Evolutionary conservation across 2,113 vertebrate genomes (phyloP), one percentile per base, ranked within the genome.

Genomic region (Irena cyanogastra): DNA sequence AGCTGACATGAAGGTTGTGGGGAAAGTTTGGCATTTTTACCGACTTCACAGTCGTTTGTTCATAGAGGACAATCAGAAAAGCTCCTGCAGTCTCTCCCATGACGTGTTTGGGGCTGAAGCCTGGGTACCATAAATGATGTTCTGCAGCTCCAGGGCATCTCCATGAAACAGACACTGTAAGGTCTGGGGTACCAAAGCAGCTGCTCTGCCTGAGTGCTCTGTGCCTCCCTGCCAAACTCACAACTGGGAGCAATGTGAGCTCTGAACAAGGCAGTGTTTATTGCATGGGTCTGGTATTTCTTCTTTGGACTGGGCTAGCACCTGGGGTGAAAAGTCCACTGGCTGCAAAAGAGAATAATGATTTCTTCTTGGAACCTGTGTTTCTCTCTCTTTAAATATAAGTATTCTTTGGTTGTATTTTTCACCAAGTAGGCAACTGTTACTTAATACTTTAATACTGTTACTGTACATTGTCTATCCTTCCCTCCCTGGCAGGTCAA

Each of bases 401-500:
- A 85, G 30, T 50, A 54, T 77, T 95, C 15, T 82, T 83, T 45
- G 19, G 50, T 74, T 94, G 19, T 53, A 27, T 59, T 93, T 90
- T 90, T 90, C 78, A 72, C 49, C n/a, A 64, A 66, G 64, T 47
- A 86, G 92, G 41, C 69, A 91, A 80, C 33, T 44, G 75, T 91
- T 95, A 83, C 78, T 76, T 78, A 93, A 93, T 85, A 76, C 57
- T 79, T 68, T 65, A 85, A 57, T 85, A 41, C 37, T 90, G 27
- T 90, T 93, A 74, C 75, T 83, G 79, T 88, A 78, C 33, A 64
- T 45, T 69, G 42, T 44, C 54, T 82, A 14, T 85, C 57, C 74
- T 94, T 96, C 66, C 54, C 91, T 33, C 27, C 49, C 33, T 93
- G 74, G 19, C 79, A 88, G 84, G 45, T 90, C 66, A 94, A 91